Base-by-base conservation (phyloP, 2,888 invertebrate genomes). In the Argyresthia albistria region DNA sequence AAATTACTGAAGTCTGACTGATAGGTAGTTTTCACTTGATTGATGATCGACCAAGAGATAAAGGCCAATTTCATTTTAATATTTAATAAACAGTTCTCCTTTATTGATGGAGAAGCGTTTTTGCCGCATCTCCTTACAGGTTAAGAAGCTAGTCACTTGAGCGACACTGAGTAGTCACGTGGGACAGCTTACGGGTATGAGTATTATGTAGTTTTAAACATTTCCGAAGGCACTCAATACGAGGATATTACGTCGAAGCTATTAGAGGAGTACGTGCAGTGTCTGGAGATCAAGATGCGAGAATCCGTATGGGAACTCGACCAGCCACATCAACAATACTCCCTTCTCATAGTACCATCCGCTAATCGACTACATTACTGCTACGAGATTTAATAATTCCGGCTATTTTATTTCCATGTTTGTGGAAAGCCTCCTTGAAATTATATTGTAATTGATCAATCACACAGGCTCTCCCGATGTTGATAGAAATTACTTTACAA, bases 241-340 rank as follows among this genome's bases (percentile, higher is more conserved):
- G 73, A 75, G 79, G 81, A 79, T 79, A 80, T 81, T 80, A 81
- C 74, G 79, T 74, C 73, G 69, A 63, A 66, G 69, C 25, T 73
- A 83, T 82, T 82, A 82, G 66, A 67, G 64, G 74, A 58, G 71
- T 70, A 79, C 80, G 80, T 82, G 81, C 74, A 65, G 67, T 72
- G 75, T 77, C 73, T 73, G 61, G 67, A 67, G 77, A 73, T 76
- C 74, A 71, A 70, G 67, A 67, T 60, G 66, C 65, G 66, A 46
- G 42, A 64, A 67, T 71, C 67, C 62, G 69, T 70, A 77, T 75
- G 75, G 70, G 75, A 77, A 79, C 69, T 64, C 59, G 55, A 53
- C 43, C 55, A 46, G 35, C 35, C 47, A 25, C 25, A 25, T 25
- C 25, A 25, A 25, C 25, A 25, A 25, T 25, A 25, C 25, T 25